These are phyloP conservation scores for Agrilus mali DNA, from an alignment of 2,888 invertebrate genomes.

Conservation along the genomic window DNA sequence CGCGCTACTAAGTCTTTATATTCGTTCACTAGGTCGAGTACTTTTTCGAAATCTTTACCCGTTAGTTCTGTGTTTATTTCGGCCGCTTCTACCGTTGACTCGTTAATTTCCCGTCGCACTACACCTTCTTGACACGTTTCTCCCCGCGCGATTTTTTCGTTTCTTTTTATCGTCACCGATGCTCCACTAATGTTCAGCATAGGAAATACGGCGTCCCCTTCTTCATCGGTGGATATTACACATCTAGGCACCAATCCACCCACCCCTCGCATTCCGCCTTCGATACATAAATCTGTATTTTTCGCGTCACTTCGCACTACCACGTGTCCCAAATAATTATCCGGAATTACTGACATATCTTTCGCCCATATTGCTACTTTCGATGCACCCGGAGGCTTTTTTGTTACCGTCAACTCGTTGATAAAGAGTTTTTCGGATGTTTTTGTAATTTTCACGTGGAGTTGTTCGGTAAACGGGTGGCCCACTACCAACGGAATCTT, in stretches of 20 bases:
- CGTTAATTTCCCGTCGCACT: not conserved
- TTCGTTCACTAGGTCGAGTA: not conserved
- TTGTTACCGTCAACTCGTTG: too few species aligned
- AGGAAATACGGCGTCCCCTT: constrained; percentile 8
- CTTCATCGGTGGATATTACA: constrained; percentile 8
- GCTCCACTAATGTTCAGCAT: constrained; percentile 1
- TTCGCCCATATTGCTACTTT: too few species aligned
- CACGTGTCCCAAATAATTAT: too few species aligned
- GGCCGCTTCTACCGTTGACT: not conserved
- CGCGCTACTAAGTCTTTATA: constrained; percentile 8
- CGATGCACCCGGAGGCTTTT: too few species aligned
- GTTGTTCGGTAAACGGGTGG: too few species aligned
- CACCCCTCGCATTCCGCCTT: not conserved
- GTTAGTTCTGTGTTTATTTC: constrained; percentile 1
- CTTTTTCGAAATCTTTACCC: not conserved
- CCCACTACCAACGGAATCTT: not conserved
- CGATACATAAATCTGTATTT: not conserved
- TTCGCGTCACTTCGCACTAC: not conserved
- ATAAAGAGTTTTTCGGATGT: too few species aligned
- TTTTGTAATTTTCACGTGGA: too few species aligned
- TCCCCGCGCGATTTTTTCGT: not conserved
- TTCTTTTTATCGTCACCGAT: not conserved
- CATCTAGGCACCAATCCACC: constrained; percentile 9
- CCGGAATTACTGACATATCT: too few species aligned
- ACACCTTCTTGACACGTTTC: not conserved